Evolutionary conservation across 2,113 vertebrate species (phyloP), one percentile per base, ranked within the genome.

Genomic region (Bostrychus sinensis): DNA sequence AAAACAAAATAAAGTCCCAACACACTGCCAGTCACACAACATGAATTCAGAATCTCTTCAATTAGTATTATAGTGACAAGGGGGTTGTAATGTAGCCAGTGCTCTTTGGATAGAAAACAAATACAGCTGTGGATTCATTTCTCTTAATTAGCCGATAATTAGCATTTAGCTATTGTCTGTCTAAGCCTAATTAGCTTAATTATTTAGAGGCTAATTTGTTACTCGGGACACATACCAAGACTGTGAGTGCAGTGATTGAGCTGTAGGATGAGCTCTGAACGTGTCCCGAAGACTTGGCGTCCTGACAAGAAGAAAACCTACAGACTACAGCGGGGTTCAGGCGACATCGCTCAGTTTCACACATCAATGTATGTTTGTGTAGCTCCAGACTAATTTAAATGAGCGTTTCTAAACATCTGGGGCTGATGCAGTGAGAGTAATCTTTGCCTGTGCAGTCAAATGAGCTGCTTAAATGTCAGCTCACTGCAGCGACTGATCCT

Each of bases 121-220:
- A 83, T 84, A 76, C 75, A 85, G 70, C 72, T 83, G 71, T 62
- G 72, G 53, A 81, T 79, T 81, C 28, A 78, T 86, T 86, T 77
- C 73, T 87, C 72, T 82, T 86, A 81, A 90, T 90, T 87, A 87
- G 70, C 32, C 45, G 10, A 71, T 78, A 87, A 89, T 89, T 87
- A 86, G 64, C 72, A 83, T 86, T 84, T 86, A 79, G 75, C 77
- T 78, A 75, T 82, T 85, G 83, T 85, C 81, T 81, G 74, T 83
- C 79, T 85, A 60, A 80, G 79, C 82, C 83, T 86, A 82, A 87
- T 88, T 88, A 86, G 77, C 77, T 62, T 72, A 74, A 80, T 88
- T 89, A 88, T 84, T 81, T 72, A 84, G 50, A 77, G 64, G 70
- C 70, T 85, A 80, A 86, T 83, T 80, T 75, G 75, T 73, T 70